A percentile compares a stretch with the other conserved stretches of the same genome.
phyloP scores from a whole-genome alignment of 37 sponge, comb jelly and placozoan species.

The Haliclona indistincta region DNA sequence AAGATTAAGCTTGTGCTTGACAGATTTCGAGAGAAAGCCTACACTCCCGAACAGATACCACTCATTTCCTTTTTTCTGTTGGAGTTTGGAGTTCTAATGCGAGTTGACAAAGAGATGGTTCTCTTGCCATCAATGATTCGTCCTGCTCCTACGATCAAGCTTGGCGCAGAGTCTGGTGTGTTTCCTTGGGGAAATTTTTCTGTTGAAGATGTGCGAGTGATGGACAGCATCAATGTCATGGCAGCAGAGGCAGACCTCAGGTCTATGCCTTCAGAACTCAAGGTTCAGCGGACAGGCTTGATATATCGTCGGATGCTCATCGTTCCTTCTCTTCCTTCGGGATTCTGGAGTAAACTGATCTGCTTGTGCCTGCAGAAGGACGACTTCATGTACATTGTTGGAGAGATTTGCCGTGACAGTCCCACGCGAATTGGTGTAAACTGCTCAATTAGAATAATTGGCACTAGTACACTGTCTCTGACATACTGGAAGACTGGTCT shows the following conservation, averaged over 20 bases:
- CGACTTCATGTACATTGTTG: slow-evolving; percentile 43
- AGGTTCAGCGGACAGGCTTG: slow-evolving; percentile 32
- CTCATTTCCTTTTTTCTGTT: slow-evolving; percentile 44
- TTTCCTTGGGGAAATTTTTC: slow-evolving; percentile 24
- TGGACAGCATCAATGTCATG: too few relatives aligned
- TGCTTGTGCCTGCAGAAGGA: slow-evolving; percentile 52
- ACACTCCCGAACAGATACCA: not conserved
- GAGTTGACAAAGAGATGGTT: slow-evolving; percentile 40
- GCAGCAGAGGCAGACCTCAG: not conserved
- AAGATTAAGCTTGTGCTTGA: slow-evolving; percentile 25
- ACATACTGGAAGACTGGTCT: slow-evolving; percentile 80
- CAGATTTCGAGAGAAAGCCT: slow-evolving; percentile 24
- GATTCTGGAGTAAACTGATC: slow-evolving; percentile 79
- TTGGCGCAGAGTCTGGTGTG: slow-evolving; percentile 2
- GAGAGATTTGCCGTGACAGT: not conserved
- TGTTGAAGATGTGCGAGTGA: not conserved
- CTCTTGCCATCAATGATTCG: slow-evolving; percentile 57
- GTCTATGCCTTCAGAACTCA: not conserved
- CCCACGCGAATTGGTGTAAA: not conserved
- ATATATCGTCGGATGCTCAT: slow-evolving; percentile 45
- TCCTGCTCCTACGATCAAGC: slow-evolving; percentile 17
- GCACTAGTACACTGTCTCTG: slow-evolving; percentile 39
- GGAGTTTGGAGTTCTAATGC: slow-evolving; percentile 42
- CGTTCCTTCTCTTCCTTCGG: slow-evolving; percentile 57
- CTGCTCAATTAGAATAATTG: slow-evolving; percentile 8